Evolutionary conservation across 2,797 vertebrate species (phyloP).

Genomic region (Tolypeutes matacus): DNA sequence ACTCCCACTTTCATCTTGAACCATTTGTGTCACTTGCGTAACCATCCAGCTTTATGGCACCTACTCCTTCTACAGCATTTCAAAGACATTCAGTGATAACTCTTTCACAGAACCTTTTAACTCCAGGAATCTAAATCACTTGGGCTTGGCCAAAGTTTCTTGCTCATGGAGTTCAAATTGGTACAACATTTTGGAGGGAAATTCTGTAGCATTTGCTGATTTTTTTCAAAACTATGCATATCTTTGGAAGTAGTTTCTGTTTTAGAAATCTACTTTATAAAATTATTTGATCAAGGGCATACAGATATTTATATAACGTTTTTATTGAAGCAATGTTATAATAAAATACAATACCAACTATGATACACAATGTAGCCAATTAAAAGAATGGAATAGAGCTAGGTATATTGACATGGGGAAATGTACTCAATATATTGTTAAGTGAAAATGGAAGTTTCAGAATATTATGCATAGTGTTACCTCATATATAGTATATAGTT

Average conservation of each 20-base stretch:
- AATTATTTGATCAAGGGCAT: neutral
- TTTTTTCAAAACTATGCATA: neutral
- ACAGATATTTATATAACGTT: neutral
- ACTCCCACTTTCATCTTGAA: neutral
- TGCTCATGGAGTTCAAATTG: neutral
- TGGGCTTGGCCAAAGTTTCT: neutral
- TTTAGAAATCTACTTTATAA: conserved; percentile 7
- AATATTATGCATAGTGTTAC: neutral
- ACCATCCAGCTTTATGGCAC: neutral
- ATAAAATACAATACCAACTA: neutral
- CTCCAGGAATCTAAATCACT: neutral
- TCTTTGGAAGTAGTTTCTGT: neutral
- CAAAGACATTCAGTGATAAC: neutral
- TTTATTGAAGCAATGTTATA: neutral
- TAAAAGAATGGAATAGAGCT: neutral
- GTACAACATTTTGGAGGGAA: neutral
- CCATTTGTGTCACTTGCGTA: neutral
- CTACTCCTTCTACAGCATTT: neutral
- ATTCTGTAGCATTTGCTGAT: neutral
- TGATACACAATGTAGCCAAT: neutral
- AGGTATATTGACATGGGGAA: neutral
- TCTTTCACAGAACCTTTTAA: neutral
- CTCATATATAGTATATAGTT: neutral
- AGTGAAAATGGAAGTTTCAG: neutral
- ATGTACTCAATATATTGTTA: neutral